A percentile compares a stretch with the other conserved stretches of the same genome.
These are phyloP conservation scores for Onychostoma macrolepis DNA, from an alignment of 2,113 vertebrate species.

Conservation along the genomic window DNA sequence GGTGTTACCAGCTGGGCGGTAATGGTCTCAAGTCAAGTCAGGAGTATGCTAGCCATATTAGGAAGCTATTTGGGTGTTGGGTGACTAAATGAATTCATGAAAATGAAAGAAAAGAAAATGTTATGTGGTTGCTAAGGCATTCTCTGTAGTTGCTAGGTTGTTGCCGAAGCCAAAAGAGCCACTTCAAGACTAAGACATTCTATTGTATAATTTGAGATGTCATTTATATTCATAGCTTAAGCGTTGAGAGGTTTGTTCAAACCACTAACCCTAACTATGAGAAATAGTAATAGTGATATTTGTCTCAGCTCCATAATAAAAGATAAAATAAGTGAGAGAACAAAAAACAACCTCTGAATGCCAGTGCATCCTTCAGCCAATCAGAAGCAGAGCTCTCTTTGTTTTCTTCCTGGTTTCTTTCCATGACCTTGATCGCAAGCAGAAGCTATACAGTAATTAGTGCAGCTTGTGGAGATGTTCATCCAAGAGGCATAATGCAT, in stretches of 20 bases:
- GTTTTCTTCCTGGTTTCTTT: slow-evolving; percentile 2
- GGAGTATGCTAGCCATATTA: not conserved
- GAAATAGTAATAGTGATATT: not conserved
- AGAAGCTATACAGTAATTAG: slow-evolving; percentile 61
- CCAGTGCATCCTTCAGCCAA: not conserved
- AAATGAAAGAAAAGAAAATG: not conserved
- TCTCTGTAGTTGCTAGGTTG: not conserved
- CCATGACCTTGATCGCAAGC: slow-evolving; percentile 53
- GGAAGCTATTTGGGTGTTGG: not conserved
- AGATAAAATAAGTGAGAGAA: not conserved
- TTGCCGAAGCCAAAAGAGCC: not conserved
- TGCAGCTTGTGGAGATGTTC: slow-evolving; percentile 51
- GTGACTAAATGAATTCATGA: not conserved
- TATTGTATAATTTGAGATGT: not conserved
- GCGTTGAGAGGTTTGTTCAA: not conserved
- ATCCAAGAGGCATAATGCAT: slow-evolving; percentile 54
- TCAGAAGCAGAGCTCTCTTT: not conserved
- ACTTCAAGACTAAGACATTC: not conserved
- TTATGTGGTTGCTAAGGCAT: not conserved
- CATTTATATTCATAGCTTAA: not conserved
- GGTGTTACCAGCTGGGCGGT: not conserved
- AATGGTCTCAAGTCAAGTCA: too few species aligned
- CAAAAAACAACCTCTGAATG: slow-evolving; percentile 9
- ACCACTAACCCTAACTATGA: not conserved
- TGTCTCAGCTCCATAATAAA: not conserved